phyloP scores from a whole-genome alignment of 2,888 invertebrate genomes.

The Nemurella pictetii region DNA sequence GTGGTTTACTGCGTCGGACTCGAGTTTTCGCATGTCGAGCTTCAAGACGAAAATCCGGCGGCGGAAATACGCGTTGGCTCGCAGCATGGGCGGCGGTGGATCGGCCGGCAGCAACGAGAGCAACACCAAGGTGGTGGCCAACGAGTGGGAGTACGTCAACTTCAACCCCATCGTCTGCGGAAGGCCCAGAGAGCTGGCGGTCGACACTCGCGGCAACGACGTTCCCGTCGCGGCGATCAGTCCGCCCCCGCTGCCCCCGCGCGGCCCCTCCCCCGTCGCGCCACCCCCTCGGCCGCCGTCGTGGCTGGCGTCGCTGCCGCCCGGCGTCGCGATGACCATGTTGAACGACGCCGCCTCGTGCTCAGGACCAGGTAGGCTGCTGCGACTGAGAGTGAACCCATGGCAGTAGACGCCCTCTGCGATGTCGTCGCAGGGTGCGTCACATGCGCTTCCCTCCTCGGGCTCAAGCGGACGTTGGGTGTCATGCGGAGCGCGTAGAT shows the following conservation, averaged over 20 bases:
- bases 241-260: conserved; percentile 40
- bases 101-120: conserved; percentile 51
- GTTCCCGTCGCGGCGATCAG: not conserved
- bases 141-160: conserved; percentile 51
- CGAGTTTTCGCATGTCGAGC: conserved; percentile 51
- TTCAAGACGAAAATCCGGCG: conserved; percentile 51
- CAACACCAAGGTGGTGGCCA: conserved; percentile 48
- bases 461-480: not conserved
- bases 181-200: conserved; percentile 15
- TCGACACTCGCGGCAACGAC: not conserved
- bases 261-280: conserved; percentile 24
- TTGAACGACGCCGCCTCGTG: conserved; percentile 1
- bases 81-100: conserved; percentile 50
- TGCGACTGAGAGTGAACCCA: not conserved
- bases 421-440: not conserved
- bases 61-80: conserved; percentile 47
- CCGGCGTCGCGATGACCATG: conserved; percentile 7
- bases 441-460: not conserved
- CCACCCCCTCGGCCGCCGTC: conserved; percentile 39
- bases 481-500: not conserved
- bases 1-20: conserved; percentile 51
- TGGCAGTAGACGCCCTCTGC: not conserved
- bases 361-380: not conserved
- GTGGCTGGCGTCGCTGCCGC: conserved; percentile 35
- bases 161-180: conserved; percentile 49